phyloP scores from a whole-genome alignment of 1,140 invertebrate genomes.

The Dendrolimus kikuchii region DNA sequence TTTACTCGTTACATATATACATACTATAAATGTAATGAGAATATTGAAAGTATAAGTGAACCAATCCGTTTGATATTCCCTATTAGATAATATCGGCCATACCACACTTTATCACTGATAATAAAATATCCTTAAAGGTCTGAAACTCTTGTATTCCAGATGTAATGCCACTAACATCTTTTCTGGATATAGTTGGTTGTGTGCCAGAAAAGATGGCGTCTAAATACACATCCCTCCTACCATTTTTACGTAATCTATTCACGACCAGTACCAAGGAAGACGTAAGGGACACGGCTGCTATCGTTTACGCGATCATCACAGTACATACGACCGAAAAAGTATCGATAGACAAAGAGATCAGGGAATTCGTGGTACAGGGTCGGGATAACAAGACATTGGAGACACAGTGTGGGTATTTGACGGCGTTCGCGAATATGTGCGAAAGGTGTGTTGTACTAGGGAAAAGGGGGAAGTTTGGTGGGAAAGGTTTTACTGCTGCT shows the following conservation, averaged over 20 bases:
- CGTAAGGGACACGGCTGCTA: constrained; percentile 78
- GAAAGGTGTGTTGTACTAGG: constrained; percentile 75
- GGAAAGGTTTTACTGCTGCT: constrained; percentile 50
- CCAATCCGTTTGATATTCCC: too few relatives aligned
- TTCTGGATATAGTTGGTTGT: constrained; percentile 83
- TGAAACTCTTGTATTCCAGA: constrained; percentile 49
- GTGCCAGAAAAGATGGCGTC: constrained; percentile 75
- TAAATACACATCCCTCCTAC: constrained; percentile 73
- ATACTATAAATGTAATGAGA: too few relatives aligned
- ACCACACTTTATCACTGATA: background rate
- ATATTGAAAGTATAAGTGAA: too few relatives aligned
- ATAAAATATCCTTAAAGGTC: background rate
- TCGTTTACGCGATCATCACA: constrained; percentile 80
- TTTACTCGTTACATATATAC: too few relatives aligned
- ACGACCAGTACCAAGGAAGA: constrained; percentile 80
- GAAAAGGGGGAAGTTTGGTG: constrained; percentile 58
- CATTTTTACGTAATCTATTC: constrained; percentile 78
- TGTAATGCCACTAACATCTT: constrained; percentile 77
- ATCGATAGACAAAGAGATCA: constrained; percentile 73
- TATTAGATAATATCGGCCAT: too few relatives aligned
- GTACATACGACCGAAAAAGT: constrained; percentile 65
- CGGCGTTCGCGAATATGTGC: constrained; percentile 79
- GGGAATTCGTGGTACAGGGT: constrained; percentile 69
- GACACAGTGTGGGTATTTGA: constrained; percentile 81
- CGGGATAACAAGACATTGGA: constrained; percentile 76